Evolutionary conservation across 2,113 vertebrate species (phyloP).

Genomic region (Paedocypris sp.): DNA sequence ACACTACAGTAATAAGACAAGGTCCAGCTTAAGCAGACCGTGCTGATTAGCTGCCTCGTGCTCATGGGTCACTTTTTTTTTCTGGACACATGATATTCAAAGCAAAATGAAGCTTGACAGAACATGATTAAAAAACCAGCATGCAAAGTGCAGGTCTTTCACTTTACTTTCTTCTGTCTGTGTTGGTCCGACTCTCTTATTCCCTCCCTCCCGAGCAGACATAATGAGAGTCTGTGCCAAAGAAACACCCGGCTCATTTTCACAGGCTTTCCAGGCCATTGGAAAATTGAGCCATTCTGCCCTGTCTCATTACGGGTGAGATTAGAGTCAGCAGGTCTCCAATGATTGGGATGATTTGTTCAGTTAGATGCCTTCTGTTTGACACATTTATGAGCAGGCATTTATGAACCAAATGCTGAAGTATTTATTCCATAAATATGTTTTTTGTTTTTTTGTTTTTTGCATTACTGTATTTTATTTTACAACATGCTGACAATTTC

Average conservation of each 20-base stretch:
- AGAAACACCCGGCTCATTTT: conserved; percentile 36
- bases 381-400: conserved; percentile 26
- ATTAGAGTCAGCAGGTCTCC: conserved; percentile 36
- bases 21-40: conserved; percentile 13
- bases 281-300: conserved; percentile 34
- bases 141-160: conserved; percentile 37
- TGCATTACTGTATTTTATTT: too few species aligned
- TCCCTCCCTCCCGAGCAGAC: conserved; percentile 7
- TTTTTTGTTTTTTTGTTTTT: too few species aligned
- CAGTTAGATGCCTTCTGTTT: conserved; percentile 29
- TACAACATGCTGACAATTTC: too few species aligned
- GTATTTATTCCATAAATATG: too few species aligned
- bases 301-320: conserved; percentile 33
- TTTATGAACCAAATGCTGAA: conserved; percentile 35
- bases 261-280: conserved; percentile 30
- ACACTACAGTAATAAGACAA: conserved; percentile 16
- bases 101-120: conserved; percentile 33
- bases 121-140: conserved; percentile 47
- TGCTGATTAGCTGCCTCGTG: conserved; percentile 22
- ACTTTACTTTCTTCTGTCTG: conserved; percentile 8
- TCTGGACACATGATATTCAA: conserved; percentile 18
- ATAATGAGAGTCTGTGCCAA: conserved; percentile 36
- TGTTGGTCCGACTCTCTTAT: conserved; percentile 10
- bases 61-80: conserved; percentile 20
- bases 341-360: conserved; percentile 29